Conservation (phyloP, 2,797 vertebrate genomes). For the Dryobates pubescens region DNA sequence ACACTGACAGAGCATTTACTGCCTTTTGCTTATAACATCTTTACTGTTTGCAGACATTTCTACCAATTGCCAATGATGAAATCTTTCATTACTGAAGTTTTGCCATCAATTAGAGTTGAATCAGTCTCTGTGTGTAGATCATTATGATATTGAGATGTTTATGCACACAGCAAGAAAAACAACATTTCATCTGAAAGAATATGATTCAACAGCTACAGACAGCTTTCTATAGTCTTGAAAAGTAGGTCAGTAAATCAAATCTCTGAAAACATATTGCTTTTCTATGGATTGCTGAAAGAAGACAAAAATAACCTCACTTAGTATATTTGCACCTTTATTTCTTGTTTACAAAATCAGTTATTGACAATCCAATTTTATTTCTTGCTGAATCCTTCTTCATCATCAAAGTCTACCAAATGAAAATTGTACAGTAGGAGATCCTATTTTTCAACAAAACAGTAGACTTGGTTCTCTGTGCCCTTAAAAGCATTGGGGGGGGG, state of each 20-base stretch:
- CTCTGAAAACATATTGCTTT: neutral
- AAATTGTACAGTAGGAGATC: neutral
- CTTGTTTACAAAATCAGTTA: constrained; percentile 1
- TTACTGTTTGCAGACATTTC: neutral
- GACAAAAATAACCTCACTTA: neutral
- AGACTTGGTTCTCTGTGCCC: neutral
- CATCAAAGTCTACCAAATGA: neutral
- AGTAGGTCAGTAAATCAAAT: constrained; percentile 40
- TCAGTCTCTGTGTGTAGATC: neutral
- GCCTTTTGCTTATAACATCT: neutral
- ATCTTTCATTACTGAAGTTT: neutral
- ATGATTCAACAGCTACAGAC: neutral
- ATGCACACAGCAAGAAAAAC: neutral
- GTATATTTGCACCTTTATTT: constrained; percentile 6
- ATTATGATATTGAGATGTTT: neutral
- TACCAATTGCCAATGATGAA: neutral
- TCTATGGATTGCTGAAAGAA: neutral
- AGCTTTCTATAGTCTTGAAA: neutral
- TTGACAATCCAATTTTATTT: constrained; percentile 4
- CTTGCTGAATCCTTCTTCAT: neutral
- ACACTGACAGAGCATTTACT: neutral
- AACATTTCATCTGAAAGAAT: constrained; percentile 15
- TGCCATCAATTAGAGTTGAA: neutral
- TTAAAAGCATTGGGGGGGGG: neutral
- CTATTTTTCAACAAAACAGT: accelerated